A percentile compares a stretch with the other conserved stretches of the same genome.
phyloP scores from a whole-genome alignment of 2,888 invertebrate species.

The Folsomia candida region DNA sequence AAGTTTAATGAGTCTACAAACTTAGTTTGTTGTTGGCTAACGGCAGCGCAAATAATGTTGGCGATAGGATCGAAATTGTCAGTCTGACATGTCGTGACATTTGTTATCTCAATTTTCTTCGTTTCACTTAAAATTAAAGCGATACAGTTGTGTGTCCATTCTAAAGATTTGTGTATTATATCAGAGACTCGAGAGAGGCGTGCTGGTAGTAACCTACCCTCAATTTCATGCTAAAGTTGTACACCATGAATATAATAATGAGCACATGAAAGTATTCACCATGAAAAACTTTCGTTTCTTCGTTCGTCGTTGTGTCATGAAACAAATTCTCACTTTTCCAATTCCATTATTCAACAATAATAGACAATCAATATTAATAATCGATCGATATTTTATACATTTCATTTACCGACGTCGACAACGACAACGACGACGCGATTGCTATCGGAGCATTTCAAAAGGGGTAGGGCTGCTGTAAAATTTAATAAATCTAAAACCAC shows the following conservation, averaged over 20 bases:
- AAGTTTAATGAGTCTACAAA: background rate
- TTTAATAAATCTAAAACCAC: background rate
- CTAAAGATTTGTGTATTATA: no score
- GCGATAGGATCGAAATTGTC: background rate
- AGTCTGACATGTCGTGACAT: background rate
- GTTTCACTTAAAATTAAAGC: background rate
- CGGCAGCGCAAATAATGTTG: no score
- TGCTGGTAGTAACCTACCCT: background rate
- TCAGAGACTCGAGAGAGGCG: no score
- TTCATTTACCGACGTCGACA: background rate
- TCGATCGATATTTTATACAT: background rate
- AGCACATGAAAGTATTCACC: background rate
- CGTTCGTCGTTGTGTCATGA: background rate
- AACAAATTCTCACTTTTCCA: background rate
- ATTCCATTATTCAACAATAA: background rate
- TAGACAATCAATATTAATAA: background rate
- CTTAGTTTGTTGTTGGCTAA: background rate
- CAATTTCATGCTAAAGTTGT: background rate
- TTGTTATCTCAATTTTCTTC: background rate
- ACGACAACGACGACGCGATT: no score
- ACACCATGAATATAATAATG: background rate
- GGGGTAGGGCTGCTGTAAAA: no score
- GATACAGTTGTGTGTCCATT: no score
- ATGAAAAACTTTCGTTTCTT: background rate
- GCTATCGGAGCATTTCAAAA: background rate